Evolutionary conservation across 2,113 vertebrate genomes (phyloP), one percentile per base, ranked within the genome.

Genomic region (Potamarius usumacintae): DNA sequence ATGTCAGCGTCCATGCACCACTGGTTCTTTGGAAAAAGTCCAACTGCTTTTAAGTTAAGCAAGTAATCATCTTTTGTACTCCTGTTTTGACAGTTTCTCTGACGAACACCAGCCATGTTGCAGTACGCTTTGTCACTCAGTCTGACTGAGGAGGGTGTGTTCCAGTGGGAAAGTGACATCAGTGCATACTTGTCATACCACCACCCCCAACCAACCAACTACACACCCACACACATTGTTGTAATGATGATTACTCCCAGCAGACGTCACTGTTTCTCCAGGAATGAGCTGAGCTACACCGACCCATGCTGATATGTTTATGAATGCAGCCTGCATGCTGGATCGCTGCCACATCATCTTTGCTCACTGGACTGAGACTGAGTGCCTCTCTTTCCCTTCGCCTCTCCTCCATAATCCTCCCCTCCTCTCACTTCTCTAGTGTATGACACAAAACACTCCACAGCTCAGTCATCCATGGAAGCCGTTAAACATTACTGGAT

Each of bases 321-420:
- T 65, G 53, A 55, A 84, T 76, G 42, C 5, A 11, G 58, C 20
- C 74, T 11, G 58, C 60, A 72, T 8, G 79, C 11, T 69, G 79
- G 58, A 87, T 62, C 48, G 15, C 52, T 69, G 65, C 79, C 34
- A 67, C 18, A n/a, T 55, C 72, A 72, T 84, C 34, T 14, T 60
- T 25, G 18, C 83, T 84, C 42, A 48, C 82, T 88, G 72, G 52
- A 65, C 58, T 60, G 84, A 79, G 65, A 79, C 72, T 62, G 60
- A 84, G 52, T 4, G 20, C 48, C 52, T 57, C 79, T 72, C 65
- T 52, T 52, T n/a, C 52, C 12, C 20, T 34, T 25, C 11, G 0
- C 63, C 71, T 83, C 10, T 82, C 18, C 76, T 15, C 60, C 55
- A 42, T 72, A 30, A 42, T 48, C 17, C 69, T 42, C 69, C 30